Evolutionary conservation across 1,140 invertebrate species (phyloP).

Genomic region (Drosophila sechellia): DNA sequence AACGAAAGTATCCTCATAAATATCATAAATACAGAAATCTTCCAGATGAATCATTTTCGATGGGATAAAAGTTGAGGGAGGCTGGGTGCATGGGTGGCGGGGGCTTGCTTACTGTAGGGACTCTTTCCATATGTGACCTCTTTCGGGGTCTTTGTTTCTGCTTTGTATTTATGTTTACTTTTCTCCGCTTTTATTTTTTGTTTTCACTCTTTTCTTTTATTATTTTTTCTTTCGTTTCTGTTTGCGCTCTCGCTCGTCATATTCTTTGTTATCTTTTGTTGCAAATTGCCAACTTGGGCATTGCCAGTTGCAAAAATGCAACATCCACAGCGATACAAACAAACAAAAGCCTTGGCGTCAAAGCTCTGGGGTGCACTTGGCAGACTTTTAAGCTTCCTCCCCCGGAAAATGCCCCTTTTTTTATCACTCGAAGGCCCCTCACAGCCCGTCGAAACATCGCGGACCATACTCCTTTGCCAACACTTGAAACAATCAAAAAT

Average conservation of each 20-base stretch:
- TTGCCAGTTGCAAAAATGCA: constrained; percentile 64
- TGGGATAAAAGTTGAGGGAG: constrained; percentile 1
- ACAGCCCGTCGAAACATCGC: neutral
- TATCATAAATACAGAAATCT: neutral
- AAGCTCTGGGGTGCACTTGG: constrained; percentile 79
- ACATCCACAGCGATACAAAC: constrained; percentile 20
- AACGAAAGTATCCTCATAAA: constrained; percentile 8
- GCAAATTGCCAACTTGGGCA: constrained; percentile 78
- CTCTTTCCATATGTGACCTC: constrained; percentile 41
- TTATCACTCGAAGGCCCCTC: neutral
- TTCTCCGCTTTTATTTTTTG: constrained; percentile 1
- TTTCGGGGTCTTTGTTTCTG: constrained; percentile 28
- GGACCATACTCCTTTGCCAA: constrained; percentile 39
- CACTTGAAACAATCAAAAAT: constrained; percentile 82
- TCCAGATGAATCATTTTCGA: constrained; percentile 14
- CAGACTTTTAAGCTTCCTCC: constrained; percentile 56
- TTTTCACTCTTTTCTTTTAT: constrained; percentile 5
- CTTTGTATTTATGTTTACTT: constrained; percentile 9
- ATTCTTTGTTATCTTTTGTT: constrained; percentile 72
- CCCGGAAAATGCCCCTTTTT: constrained; percentile 7
- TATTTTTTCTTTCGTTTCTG: constrained; percentile 1
- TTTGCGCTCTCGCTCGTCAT: constrained; percentile 21
- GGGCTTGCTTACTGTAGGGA: neutral
- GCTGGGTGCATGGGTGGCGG: neutral
- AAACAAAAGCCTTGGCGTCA: constrained; percentile 75